These are phyloP conservation scores for Synchiropus splendidus DNA, from an alignment of 2,113 vertebrate species.

Conservation along the genomic window DNA sequence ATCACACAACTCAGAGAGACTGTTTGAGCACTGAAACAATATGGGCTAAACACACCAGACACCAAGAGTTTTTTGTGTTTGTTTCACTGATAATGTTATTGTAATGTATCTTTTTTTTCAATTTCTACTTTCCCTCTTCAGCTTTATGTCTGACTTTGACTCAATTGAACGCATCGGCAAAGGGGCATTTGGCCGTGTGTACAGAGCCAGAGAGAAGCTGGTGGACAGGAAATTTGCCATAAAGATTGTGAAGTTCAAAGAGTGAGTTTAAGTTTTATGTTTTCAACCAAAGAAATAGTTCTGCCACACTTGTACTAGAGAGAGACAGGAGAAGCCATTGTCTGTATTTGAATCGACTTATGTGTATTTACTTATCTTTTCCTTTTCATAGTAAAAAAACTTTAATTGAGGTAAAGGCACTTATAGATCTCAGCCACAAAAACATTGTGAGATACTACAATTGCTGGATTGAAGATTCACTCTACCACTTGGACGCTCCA, in stretches of 20 bases:
- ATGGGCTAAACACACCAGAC: too few species aligned
- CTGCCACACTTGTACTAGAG: background rate
- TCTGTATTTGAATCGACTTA: too few species aligned
- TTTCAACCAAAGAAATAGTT: background rate
- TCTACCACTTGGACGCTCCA: constrained; percentile 18
- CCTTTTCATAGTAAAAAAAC: constrained; percentile 30
- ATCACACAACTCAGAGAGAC: too few species aligned
- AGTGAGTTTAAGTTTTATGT: constrained; percentile 36
- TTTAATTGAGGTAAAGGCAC: constrained; percentile 39
- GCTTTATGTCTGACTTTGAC: constrained; percentile 56
- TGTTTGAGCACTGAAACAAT: too few species aligned
- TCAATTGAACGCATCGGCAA: constrained; percentile 33
- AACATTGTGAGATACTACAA: constrained; percentile 66
- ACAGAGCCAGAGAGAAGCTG: constrained; percentile 45
- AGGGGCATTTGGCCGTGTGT: constrained; percentile 62
- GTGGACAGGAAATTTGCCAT: constrained; percentile 42
- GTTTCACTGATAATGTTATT: too few species aligned
- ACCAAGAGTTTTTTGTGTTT: too few species aligned
- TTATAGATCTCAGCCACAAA: constrained; percentile 45
- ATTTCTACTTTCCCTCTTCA: constrained; percentile 9
- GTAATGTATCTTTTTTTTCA: too few species aligned
- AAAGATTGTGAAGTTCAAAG: constrained; percentile 50
- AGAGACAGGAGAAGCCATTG: too few species aligned
- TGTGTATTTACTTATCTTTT: background rate
- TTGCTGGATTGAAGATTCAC: constrained; percentile 50